Percentiles rank a stretch among this genome's conserved stretches.
These are phyloP conservation scores for Pelmatolapia mariae DNA, from an alignment of 2,113 vertebrate species.

Conservation along the genomic window DNA sequence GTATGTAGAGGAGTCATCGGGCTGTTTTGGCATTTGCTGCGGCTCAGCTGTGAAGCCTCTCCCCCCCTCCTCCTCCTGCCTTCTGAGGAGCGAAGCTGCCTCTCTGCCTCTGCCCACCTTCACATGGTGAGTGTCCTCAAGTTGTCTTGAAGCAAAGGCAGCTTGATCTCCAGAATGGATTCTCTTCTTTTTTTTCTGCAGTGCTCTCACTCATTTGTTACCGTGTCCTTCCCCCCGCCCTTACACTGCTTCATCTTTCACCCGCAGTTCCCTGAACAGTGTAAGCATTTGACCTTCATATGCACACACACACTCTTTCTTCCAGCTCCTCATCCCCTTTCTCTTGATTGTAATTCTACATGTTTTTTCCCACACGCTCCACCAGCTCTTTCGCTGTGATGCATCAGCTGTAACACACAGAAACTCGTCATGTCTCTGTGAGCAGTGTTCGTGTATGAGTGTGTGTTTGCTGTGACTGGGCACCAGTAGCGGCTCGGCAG, in stretches of 20 bases:
- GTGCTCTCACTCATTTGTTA: slow-evolving; percentile 56
- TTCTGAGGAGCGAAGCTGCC: slow-evolving; percentile 61
- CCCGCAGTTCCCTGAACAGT: not conserved
- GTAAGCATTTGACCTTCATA: slow-evolving; percentile 53
- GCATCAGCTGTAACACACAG: not conserved
- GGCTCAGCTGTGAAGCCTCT: not conserved
- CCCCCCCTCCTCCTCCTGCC: not conserved
- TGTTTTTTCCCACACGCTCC: not conserved
- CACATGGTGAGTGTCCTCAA: slow-evolving; percentile 82
- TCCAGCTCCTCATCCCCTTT: not conserved
- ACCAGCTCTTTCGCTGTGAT: not conserved
- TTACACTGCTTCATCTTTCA: slow-evolving; percentile 4
- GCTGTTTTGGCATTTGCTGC: slow-evolving; percentile 31
- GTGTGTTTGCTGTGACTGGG: not conserved
- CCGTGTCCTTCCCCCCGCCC: slow-evolving; percentile 3
- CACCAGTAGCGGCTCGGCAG: slow-evolving; percentile 4
- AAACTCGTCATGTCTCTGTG: slow-evolving; percentile 8
- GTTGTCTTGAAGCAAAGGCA: slow-evolving; percentile 46
- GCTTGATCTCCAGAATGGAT: slow-evolving; percentile 12
- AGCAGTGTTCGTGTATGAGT: not conserved
- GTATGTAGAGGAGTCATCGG: not conserved
- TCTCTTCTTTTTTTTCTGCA: slow-evolving; percentile 74
- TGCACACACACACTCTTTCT: not conserved
- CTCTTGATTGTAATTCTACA: not conserved
- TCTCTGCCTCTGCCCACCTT: slow-evolving; percentile 62